Evolutionary conservation across 2,797 vertebrate species (phyloP), one percentile per base, ranked within the genome.

Genomic region (Pagetopsis macropterus): DNA sequence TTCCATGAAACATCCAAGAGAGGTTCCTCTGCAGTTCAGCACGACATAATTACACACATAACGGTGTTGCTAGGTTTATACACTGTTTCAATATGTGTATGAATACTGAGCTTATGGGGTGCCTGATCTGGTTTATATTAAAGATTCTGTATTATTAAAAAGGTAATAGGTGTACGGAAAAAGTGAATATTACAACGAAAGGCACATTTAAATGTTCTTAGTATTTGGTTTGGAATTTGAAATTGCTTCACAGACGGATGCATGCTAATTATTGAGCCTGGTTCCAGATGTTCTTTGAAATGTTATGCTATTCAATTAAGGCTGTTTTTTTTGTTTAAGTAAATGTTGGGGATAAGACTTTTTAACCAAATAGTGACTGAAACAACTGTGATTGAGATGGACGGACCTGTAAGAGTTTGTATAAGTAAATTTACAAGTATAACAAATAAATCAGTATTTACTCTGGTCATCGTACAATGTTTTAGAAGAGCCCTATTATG

Each of bases 1-100:
- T 74, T 86, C 73, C 45, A 13, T 57, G 51, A 71, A 71, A 61
- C 57, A 49, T 50, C 15, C 44, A 60, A 55, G 16, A 17, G 19
- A 72, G 49, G 54, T 65, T 50, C 71, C 11, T 49, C 45, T 1
- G 5, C 56, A 66, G 48, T 50, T 81, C 59, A 58, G 52, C n/a
- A 37, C 0, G 5, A 21, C 70, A 73, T 41, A 17, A 58, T 57
- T 63, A 66, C 41, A 66, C 62, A 78, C 21, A 46, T 40, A 63
- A 63, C 52, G 31, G 56, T 15, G 11, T 13, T 14, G 13, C 44
- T 27, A 27, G 27, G 4, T 37, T 2, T 11, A 52, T 52, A 48
- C 17, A 27, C 1, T 27, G 13, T 27, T 69, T 10, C 33, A 44
- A 66, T 17, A 15, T 50, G 3, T 56, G 10, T 13, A 65, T 61